Evolutionary conservation across 2,888 invertebrate genomes (phyloP).

Genomic region (Platerodrilus igneus): DNA sequence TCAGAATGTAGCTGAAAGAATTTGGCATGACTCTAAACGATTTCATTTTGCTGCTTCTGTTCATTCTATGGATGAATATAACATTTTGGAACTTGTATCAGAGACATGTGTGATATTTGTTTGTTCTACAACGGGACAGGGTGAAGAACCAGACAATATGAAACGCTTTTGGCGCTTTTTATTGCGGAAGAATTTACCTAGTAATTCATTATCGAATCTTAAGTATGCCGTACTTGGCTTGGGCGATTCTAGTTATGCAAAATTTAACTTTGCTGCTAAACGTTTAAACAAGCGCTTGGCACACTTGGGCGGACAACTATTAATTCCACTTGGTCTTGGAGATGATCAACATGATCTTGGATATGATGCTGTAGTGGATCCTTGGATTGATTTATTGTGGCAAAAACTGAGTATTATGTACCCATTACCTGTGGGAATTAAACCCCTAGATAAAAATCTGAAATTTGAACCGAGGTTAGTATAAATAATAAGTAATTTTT

Average conservation of each 20-base stretch:
- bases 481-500: too few relatives aligned
- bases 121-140: slow-evolving; percentile 94
- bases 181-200: slow-evolving; percentile 71
- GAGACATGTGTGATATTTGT: slow-evolving; percentile 81
- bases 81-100: slow-evolving; percentile 60
- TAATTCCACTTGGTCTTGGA: slow-evolving; percentile 66
- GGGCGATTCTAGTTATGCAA: slow-evolving; percentile 94
- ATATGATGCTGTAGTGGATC: slow-evolving; percentile 74
- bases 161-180: slow-evolving; percentile 87
- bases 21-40: slow-evolving; percentile 80
- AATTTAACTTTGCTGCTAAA: slow-evolving; percentile 94
- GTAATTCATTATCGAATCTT: slow-evolving; percentile 58
- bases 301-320: slow-evolving; percentile 71
- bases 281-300: slow-evolving; percentile 76
- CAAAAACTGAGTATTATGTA: slow-evolving; percentile 50
- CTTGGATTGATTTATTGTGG: slow-evolving; percentile 74
- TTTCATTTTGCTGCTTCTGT: slow-evolving; percentile 66
- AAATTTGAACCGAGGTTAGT: slow-evolving; percentile 39
- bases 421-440: slow-evolving; percentile 45
- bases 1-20: slow-evolving; percentile 88
- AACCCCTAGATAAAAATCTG: slow-evolving; percentile 36
- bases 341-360: slow-evolving; percentile 98
- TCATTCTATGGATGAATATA: slow-evolving; percentile 75
- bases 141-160: slow-evolving; percentile 97
- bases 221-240: slow-evolving; percentile 83